These are phyloP conservation scores for Philopotamus ludificatus DNA, from an alignment of 1,140 invertebrate species.

Conservation along the genomic window DNA sequence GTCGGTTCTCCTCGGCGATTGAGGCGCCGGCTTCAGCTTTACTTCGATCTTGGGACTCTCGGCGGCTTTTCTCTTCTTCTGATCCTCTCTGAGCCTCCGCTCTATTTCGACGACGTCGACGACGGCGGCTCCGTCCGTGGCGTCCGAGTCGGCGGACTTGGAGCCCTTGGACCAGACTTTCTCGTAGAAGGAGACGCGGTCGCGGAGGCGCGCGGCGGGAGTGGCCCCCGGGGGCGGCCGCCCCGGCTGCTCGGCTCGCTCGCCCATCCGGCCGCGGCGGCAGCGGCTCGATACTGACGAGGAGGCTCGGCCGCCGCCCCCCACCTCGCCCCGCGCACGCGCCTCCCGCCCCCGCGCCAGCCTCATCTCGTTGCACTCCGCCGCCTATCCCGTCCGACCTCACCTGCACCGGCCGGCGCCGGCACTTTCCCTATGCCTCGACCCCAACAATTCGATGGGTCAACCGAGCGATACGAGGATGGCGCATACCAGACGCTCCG, in stretches of 20 bases:
- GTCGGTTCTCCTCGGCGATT: conserved; percentile 50
- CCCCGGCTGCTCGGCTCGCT: conserved; percentile 27
- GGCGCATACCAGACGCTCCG: no score
- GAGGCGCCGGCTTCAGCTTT: conserved; percentile 53
- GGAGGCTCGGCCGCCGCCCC: conserved; percentile 2
- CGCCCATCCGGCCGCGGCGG: conserved; percentile 44
- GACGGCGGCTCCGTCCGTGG: conserved; percentile 45
- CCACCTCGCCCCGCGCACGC: conserved; percentile 29
- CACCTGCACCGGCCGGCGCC: not conserved
- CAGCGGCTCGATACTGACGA: conserved; percentile 56
- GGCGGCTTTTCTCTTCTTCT: conserved; percentile 53
- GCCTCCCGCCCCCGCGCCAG: conserved; percentile 22
- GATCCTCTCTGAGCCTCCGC: conserved; percentile 57
- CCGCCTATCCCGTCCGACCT: no score
- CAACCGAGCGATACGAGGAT: no score
- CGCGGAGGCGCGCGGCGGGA: conserved; percentile 61
- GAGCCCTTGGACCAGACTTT: conserved; percentile 63
- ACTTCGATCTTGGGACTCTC: conserved; percentile 59
- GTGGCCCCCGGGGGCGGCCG: conserved; percentile 51
- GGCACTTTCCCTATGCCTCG: not conserved
- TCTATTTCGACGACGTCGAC: conserved; percentile 63
- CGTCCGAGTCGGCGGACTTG: conserved; percentile 47
- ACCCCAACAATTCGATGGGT: not conserved
- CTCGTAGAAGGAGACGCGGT: conserved; percentile 75
- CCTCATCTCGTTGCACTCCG: not conserved